Conservation (phyloP, 2,113 vertebrate species). For the Odocoileus hemionus region DNA sequence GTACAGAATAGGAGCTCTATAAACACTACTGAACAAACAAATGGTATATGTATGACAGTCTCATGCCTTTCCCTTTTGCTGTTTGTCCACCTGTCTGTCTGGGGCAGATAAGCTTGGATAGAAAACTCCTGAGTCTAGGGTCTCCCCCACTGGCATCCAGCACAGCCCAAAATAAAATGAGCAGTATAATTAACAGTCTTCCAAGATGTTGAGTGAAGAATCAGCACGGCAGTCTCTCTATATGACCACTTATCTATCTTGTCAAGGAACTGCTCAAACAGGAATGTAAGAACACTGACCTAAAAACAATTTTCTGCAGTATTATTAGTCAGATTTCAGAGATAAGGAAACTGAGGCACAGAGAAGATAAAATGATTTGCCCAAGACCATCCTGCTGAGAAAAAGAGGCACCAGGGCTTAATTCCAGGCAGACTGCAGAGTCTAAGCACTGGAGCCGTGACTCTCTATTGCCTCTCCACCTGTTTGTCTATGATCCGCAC, state of each 20-base stretch:
- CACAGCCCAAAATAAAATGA: background rate
- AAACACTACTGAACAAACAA: background rate
- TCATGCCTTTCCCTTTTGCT: background rate
- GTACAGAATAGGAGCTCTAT: background rate
- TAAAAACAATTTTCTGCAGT: background rate
- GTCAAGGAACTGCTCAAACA: background rate
- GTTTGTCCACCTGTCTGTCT: background rate
- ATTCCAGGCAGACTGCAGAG: background rate
- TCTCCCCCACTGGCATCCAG: background rate
- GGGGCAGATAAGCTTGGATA: background rate
- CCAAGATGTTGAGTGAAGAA: background rate
- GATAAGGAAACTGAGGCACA: background rate
- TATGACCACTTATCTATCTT: background rate
- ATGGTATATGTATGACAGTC: background rate
- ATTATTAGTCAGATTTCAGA: background rate
- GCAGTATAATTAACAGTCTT: background rate
- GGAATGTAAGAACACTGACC: background rate
- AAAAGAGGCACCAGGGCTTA: background rate
- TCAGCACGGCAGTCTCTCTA: background rate
- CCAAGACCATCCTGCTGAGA: background rate
- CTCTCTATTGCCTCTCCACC: background rate
- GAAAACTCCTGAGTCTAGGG: background rate
- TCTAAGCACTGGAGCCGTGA: accelerated
- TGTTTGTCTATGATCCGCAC: background rate
- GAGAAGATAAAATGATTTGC: background rate